A percentile compares a stretch with the other conserved stretches of the same genome.
phyloP scores from a whole-genome alignment of 2,797 vertebrate genomes.

The Coreius guichenoti region DNA sequence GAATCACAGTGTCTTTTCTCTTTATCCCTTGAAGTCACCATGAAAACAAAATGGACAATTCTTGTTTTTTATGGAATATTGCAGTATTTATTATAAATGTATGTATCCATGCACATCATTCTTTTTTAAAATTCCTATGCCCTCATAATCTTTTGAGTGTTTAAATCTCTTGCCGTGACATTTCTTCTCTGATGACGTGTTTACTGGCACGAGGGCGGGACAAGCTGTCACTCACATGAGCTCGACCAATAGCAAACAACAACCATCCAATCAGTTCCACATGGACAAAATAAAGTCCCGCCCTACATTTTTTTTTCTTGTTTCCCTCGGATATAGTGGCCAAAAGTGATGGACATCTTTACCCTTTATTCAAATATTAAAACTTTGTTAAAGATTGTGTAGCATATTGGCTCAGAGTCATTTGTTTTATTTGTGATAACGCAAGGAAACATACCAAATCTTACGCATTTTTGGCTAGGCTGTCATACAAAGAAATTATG shows the following conservation, averaged over 20 bases:
- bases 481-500: background rate
- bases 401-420: background rate
- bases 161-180: too few relatives aligned
- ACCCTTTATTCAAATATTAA: background rate
- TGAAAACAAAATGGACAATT: background rate
- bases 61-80: background rate
- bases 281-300: background rate
- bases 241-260: background rate
- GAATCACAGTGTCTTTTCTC: background rate
- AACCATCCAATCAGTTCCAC: background rate
- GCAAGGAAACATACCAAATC: background rate
- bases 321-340: background rate
- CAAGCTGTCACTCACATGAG: background rate
- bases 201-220: too few relatives aligned
- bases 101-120: background rate
- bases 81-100: background rate
- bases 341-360: background rate
- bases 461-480: background rate
- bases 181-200: background rate
- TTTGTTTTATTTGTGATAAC: background rate
- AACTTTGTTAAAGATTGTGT: background rate
- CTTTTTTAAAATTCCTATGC: background rate
- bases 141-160: background rate
- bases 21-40: background rate
- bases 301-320: background rate